Percentiles rank a stretch among this genome's conserved stretches.
phyloP scores from a whole-genome alignment of 2,113 vertebrate species.

The Leiothrix lutea region DNA sequence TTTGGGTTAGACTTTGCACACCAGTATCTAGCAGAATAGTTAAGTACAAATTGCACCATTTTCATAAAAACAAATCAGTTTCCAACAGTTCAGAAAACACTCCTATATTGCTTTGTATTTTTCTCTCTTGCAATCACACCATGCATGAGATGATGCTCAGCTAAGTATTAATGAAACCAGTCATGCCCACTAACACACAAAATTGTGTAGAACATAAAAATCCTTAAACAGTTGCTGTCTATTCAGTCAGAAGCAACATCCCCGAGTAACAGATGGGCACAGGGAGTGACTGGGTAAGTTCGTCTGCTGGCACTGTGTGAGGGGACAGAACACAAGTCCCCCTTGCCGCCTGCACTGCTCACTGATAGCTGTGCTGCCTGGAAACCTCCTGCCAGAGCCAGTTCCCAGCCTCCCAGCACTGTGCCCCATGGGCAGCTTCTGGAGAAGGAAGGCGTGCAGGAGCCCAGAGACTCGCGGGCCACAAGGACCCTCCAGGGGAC shows the following conservation, averaged over 20 bases:
- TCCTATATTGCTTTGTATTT: neutral
- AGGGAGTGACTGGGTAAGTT: rapidly evolving
- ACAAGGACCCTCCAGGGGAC: rapidly evolving
- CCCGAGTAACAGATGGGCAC: neutral
- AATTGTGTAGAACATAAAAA: neutral
- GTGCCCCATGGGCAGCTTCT: rapidly evolving
- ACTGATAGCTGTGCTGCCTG: neutral
- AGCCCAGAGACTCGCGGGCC: rapidly evolving
- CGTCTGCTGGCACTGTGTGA: rapidly evolving
- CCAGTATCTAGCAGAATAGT: neutral
- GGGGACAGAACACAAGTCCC: neutral
- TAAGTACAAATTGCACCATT: neutral
- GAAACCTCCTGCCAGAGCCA: neutral
- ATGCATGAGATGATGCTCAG: neutral
- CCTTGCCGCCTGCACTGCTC: neutral
- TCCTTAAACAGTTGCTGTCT: neutral
- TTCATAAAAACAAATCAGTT: neutral
- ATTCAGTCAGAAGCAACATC: neutral
- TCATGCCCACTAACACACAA: neutral
- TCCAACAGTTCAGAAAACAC: neutral
- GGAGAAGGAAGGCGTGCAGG: neutral
- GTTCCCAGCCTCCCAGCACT: rapidly evolving
- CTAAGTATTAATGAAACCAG: neutral
- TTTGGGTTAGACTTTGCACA: neutral
- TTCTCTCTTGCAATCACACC: neutral